Conservation (phyloP, 2,888 invertebrate genomes). For the Heterodera filipjevi region DNA sequence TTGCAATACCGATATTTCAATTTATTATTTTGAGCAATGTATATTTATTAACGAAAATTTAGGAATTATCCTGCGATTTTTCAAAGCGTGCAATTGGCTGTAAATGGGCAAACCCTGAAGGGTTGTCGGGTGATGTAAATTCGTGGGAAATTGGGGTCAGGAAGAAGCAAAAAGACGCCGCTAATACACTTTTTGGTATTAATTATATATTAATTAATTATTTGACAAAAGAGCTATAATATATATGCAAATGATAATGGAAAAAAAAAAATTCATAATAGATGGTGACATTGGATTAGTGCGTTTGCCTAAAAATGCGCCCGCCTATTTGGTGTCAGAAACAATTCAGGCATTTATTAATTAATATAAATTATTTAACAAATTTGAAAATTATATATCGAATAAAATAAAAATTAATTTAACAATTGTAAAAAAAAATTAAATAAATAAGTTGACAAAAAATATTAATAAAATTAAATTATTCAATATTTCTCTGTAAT, state of each 20-base stretch:
- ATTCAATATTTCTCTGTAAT: no score
- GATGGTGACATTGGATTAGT: conserved; percentile 59
- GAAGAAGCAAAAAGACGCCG: conserved; percentile 1
- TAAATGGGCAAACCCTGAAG: conserved; percentile 56
- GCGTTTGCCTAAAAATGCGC: conserved; percentile 36
- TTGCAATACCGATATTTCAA: background rate
- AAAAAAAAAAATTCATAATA: conserved; percentile 14
- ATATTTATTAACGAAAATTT: conserved; percentile 12
- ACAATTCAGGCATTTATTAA: conserved; percentile 26
- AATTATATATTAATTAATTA: background rate
- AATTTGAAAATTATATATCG: background rate
- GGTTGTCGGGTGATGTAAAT: conserved; percentile 13
- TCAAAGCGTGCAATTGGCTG: conserved; percentile 57
- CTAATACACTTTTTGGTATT: background rate
- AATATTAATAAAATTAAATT: no score
- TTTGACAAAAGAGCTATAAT: no score
- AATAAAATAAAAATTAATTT: no score
- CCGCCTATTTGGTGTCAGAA: conserved; percentile 42
- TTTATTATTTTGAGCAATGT: background rate
- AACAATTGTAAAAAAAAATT: no score
- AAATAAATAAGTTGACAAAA: no score
- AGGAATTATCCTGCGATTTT: conserved; percentile 61
- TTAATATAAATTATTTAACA: background rate
- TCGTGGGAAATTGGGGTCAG: conserved; percentile 27
- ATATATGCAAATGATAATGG: no score